Evolutionary conservation across 2,113 vertebrate species (phyloP).

Genomic region (Hypocryptadius cinnamomeus): DNA sequence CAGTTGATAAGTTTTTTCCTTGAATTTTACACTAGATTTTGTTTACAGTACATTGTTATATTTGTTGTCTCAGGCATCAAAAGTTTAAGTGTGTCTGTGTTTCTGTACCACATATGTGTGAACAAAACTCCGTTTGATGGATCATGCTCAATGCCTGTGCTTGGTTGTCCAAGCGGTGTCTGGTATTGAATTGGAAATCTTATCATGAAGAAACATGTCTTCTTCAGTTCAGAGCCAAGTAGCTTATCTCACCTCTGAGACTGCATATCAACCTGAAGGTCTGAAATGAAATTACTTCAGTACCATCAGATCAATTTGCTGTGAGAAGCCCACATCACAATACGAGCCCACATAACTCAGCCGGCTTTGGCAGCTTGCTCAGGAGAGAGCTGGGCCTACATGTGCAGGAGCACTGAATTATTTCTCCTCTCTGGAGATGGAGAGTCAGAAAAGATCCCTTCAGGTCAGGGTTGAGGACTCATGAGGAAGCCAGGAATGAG

Average conservation of each 20-base stretch:
- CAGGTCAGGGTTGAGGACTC: constrained; percentile 40
- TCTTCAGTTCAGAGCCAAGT: constrained; percentile 32
- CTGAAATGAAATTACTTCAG: constrained; percentile 49
- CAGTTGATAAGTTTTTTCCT: background rate
- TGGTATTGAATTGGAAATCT: constrained; percentile 39
- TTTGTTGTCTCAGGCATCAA: background rate
- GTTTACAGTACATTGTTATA: background rate
- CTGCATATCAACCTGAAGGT: constrained; percentile 46
- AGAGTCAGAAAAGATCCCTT: constrained; percentile 23
- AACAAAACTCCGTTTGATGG: background rate
- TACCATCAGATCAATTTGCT: constrained; percentile 54
- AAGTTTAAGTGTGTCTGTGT: background rate
- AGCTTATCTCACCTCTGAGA: constrained; percentile 61
- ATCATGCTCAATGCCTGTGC: background rate
- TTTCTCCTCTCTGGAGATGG: constrained; percentile 23
- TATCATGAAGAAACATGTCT: constrained; percentile 58
- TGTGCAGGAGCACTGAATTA: constrained; percentile 43
- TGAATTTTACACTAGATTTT: background rate
- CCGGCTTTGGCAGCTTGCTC: constrained; percentile 37
- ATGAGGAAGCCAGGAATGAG: background rate
- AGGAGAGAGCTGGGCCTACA: constrained; percentile 4
- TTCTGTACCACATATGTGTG: background rate
- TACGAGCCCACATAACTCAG: constrained; percentile 40
- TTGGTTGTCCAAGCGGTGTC: background rate
- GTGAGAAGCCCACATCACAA: constrained; percentile 31